Conservation (phyloP, 2,888 invertebrate genomes). For the Leptothorax acervorum region DNA sequence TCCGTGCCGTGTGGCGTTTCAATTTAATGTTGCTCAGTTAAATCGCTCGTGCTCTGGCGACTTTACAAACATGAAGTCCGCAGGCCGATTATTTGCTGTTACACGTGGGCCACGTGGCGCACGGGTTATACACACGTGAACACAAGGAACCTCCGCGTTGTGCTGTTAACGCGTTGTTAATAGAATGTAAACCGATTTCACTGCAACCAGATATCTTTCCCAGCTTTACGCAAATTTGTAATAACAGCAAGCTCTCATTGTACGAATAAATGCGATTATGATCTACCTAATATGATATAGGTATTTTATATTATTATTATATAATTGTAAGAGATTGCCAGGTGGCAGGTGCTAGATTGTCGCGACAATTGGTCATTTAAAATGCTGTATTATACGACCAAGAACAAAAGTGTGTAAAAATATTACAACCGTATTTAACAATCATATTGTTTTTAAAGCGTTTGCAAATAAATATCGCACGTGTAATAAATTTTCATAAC, state of each 20-base stretch:
- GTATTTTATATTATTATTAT: background rate
- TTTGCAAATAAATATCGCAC: background rate
- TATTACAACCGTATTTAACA: background rate
- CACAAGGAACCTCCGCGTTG: constrained; percentile 20
- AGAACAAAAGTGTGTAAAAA: background rate
- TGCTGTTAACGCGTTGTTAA: constrained; percentile 56
- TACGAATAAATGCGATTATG: constrained; percentile 3
- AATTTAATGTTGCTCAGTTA: constrained; percentile 60
- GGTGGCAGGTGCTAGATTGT: background rate
- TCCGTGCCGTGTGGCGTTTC: constrained; percentile 45
- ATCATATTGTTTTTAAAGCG: background rate
- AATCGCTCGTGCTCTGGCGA: constrained; percentile 51
- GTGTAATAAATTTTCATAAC: background rate
- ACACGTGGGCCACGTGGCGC: constrained; percentile 36
- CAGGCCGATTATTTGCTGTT: constrained; percentile 56
- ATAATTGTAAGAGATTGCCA: constrained; percentile 12
- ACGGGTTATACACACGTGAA: constrained; percentile 6
- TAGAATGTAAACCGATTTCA: constrained; percentile 38
- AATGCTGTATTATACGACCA: background rate
- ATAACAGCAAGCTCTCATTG: background rate
- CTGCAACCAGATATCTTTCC: constrained; percentile 22
- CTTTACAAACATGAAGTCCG: constrained; percentile 47
- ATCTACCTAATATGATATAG: background rate
- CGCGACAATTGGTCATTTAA: background rate
- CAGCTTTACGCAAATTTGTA: constrained; percentile 22